Base-by-base conservation (phyloP, 2,888 invertebrate genomes). In the Thereva unica region DNA sequence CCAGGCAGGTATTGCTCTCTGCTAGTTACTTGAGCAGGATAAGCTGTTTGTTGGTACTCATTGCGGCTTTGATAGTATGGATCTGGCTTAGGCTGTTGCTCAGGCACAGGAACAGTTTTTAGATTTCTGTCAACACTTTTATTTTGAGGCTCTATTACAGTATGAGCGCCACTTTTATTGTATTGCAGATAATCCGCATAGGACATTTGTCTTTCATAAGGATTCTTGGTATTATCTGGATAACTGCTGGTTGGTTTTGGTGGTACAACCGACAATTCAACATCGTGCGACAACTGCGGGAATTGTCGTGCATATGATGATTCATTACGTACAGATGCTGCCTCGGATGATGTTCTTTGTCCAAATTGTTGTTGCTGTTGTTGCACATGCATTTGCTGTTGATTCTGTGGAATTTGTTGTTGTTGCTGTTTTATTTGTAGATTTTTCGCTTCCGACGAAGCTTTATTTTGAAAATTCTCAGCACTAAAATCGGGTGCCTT, bases 401-500 rank as follows among this genome's bases (percentile, higher is more conserved):
- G 23, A 23, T 2, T 23, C 2, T 23, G 23, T 23, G 23, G 23
- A 23, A 23, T 23, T 23, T 23, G 61, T 44, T 61, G 61, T n/a
- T 45, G 47, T 44, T 61, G 61, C 5, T 45, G 47, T 23, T 61
- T 41, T 38, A 57, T 44, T 9, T 23, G 42, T 8, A 37, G 10
- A 37, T 34, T 47, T 35, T 35, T 40, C 40, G 49, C 61, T 2
- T 47, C n/a, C 2, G 7, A 7, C 3, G 50, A 9, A 8, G 38
- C 7, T 66, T 70, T 70, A 45, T 45, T 68, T 47, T 71, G 65
- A 41, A 68, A 68, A 44, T 70, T 61, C 35, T 70, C 67, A 10
- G 53, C 57, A 53, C 59, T 68, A 50, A 72, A 72, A 56, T 71
- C 69, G 5, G 72, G 72, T 5, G 70, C 55, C 56, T 70, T 70